Conservation (phyloP, 2,888 invertebrate genomes). For the Thereva unica region DNA sequence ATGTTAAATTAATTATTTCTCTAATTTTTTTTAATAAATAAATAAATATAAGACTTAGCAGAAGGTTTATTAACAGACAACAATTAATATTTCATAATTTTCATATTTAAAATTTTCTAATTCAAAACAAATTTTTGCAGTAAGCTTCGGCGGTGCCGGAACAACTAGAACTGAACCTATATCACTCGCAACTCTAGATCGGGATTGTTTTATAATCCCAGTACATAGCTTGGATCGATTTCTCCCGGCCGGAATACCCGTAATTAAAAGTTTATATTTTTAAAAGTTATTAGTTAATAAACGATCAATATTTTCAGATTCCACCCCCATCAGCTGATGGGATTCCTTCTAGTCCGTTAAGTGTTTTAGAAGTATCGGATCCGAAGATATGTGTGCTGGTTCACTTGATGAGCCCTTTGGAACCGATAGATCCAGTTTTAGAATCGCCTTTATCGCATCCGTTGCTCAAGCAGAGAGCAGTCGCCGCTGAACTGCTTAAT, state of each 20-base stretch:
- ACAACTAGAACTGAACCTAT: constrained; percentile 66
- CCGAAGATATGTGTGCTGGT: constrained; percentile 86
- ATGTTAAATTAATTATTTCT: too few relatives aligned
- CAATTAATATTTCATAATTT: constrained; percentile 13
- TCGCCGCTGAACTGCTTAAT: constrained; percentile 75
- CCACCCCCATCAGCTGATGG: constrained; percentile 69
- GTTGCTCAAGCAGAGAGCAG: constrained; percentile 74
- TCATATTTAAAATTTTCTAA: constrained; percentile 26
- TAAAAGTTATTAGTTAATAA: background rate
- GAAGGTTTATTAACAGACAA: background rate
- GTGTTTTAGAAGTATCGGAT: constrained; percentile 82
- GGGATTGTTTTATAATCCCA: constrained; percentile 92
- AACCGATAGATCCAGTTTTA: constrained; percentile 81
- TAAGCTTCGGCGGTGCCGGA: constrained; percentile 51
- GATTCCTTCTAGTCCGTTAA: constrained; percentile 62
- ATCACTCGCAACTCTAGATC: constrained; percentile 79
- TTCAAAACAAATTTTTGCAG: constrained; percentile 47
- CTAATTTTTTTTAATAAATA: too few relatives aligned
- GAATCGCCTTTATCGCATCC: constrained; percentile 85
- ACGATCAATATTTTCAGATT: constrained; percentile 56
- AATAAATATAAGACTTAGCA: too few relatives aligned
- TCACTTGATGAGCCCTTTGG: constrained; percentile 86
- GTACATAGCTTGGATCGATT: constrained; percentile 86
- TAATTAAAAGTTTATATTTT: constrained; percentile 51
- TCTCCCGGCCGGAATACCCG: constrained; percentile 87